Evolutionary conservation across 2,113 vertebrate genomes (phyloP), one percentile per base, ranked within the genome.

Genomic region (Alethe castanea): DNA sequence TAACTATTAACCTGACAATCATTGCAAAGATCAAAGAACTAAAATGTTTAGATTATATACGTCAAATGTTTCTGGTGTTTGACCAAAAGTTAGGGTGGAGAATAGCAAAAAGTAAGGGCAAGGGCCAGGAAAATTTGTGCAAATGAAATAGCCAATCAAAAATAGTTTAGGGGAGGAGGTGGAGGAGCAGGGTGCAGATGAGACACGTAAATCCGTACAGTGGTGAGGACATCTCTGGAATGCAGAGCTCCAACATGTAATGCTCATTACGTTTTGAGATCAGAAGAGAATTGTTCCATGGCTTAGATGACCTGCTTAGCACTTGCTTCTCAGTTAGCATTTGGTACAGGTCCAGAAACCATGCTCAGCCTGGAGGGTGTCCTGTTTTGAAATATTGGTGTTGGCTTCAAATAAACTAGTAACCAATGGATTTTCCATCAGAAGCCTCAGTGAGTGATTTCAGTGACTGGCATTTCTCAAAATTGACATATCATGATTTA

Each of bases 131-230:
- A 81, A 77, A 70, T 31, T 40, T 65, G 8, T 66, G 24, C 54
- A 56, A 65, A 40, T 47, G 17, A 70, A 81, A 81, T 5, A 52
- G 12, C 20, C 73, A 57, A 24, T 48, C 31, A 14, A 8, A 86
- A 83, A 17, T 2, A 3, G 6, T 44, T 82, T 42, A 56, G 40
- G 13, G 14, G 26, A 22, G 50, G 24, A 91, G 13, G 16, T 13
- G n/a, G 45, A 89, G 23, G 3, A 60, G 45, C 11, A 50, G 42
- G 36, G 22, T 31, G 14, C 10, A 77, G 48, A 78, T 44, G 24
- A 81, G 13, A n/a, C 54, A 40, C 13, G 31, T 13, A 25, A 6
- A 59, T 4, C 35, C 0, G 0, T 52, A 6, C 1, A 1, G 23
- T 54, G 25, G 19, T 47, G 33, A 74, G 20, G 6, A 11, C 4